Base-by-base conservation (phyloP, 2,113 vertebrate species). In the Athene cunicularia region DNA sequence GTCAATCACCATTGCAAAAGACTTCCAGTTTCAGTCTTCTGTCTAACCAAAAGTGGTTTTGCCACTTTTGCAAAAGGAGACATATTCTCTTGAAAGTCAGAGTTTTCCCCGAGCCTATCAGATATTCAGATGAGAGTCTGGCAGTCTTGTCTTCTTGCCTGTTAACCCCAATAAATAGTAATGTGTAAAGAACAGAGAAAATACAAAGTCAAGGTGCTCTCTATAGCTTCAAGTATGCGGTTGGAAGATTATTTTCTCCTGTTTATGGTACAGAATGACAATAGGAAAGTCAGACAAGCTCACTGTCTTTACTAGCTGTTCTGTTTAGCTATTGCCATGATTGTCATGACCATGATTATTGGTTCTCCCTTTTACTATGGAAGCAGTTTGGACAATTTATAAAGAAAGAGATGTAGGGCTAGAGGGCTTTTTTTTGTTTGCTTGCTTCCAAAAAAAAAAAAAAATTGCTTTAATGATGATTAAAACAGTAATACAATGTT, bases 391-490 rank as follows among this genome's bases (percentile, higher is more conserved):
- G 58, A 30, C 45, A 27, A 9, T 52, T 39, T 39, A 45, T 56
- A 20, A 66, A 50, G 52, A 16, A 41, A 50, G 13, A 64, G 15
- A 14, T 0, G 0, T 3, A 5, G 24, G 67, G 22, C 27, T 32
- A 15, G 41, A 86, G 22, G 41, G 30, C 4, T 18, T 32, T 56
- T 32, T 56, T 49, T 32, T 24, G 11, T 35, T 72, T 72, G 30
- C 47, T 58, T 19, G 14, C 71, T 86, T 41, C 67, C 52, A 56
- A 26, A 41, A 60, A 56, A 23, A 3, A 86, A 73, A 2, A 52
- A n/a, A 64, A 41, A 13, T 33, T 15, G 14, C 35, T 71, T 79
- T 47, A 45, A 32, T 28, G 39, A 14, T 35, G 9, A 58, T 45
- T 45, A 77, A 86, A 56, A 12, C 63, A 73, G 28, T 6, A 67